Evolutionary conservation across 2,113 vertebrate genomes (phyloP).

Genomic region (Lethenteron reissneri): DNA sequence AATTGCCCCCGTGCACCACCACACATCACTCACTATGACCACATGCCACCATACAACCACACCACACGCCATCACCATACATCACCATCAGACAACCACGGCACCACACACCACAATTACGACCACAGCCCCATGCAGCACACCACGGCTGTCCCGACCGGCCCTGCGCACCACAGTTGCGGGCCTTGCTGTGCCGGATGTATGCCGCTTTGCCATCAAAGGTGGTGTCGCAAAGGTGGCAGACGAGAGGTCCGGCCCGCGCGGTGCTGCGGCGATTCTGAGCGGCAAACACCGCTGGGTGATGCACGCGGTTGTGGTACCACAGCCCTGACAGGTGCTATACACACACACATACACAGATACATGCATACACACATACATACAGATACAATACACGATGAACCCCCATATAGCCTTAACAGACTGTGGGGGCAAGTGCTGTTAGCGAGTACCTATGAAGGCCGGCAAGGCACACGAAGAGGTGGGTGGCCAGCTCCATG

Average conservation of each 20-base stretch:
- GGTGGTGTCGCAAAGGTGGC: constrained; percentile 43
- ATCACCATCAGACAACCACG: neutral
- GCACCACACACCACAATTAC: accelerated
- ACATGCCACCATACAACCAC: neutral
- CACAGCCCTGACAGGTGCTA: constrained; percentile 73
- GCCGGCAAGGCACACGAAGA: no score
- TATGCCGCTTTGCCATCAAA: constrained; percentile 34
- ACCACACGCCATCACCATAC: no score
- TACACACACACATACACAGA: constrained; percentile 11
- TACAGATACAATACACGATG: no score
- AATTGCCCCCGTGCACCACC: no score
- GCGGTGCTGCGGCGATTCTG: constrained; percentile 40
- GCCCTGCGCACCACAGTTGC: constrained; percentile 32
- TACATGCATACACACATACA: no score
- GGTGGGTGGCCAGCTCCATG: no score
- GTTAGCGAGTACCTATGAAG: no score
- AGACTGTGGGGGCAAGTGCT: no score
- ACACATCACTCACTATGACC: neutral
- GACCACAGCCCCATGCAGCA: neutral
- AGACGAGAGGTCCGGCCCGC: constrained; percentile 34
- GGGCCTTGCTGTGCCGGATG: constrained; percentile 32
- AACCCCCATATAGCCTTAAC: no score
- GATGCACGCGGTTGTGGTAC: constrained; percentile 68
- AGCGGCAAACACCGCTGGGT: constrained; percentile 41
- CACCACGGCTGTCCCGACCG: accelerated